Base-by-base conservation (phyloP, 2,113 vertebrate species). In the Rhagologus leucostigma region DNA sequence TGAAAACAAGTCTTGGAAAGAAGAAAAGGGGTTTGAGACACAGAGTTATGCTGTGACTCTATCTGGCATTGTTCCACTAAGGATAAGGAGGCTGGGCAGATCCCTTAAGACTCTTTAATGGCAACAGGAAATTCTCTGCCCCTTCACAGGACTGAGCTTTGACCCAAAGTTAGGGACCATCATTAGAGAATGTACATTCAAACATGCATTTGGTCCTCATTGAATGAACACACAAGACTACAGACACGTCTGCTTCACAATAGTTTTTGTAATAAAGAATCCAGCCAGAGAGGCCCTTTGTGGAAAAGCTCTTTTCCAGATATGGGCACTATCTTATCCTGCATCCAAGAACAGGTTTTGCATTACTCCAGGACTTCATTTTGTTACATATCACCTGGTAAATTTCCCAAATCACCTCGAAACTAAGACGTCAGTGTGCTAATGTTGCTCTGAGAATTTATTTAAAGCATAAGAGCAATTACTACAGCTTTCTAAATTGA, bases 111-210 rank as follows among this genome's bases (percentile, higher is more conserved):
- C 11, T 30, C 11, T 29, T 49, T 13, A 53, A 50, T 18, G 20
- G 27, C 52, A 75, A 11, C 39, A 67, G 19, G 17, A 90, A 10
- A 39, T 41, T 87, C 52, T 86, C 68, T 46, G 19, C 5, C 9
- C 5, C 17, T 39, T 33, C 29, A 74, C 0, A 0, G 24, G 41
- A 9, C 13, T 84, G 41, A 80, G 22, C 29, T 37, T 88, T 56
- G 20, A 37, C 18, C 15, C 37, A 78, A 11, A 53, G 3, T 41
- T 39, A 29, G 26, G 32, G 24, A 49, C 9, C 26, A 39, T 21
- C 9, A 2, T 24, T 44, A 55, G 39, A 30, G 33, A 70, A 76
- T 22, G 23, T 17, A 41, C 7, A 1, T 80, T 55, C 50, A 65
- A 73, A 71, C 9, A 1, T 4, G 1, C 7, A 12, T 56, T 92